Base-by-base conservation (phyloP, 2,888 invertebrate species). In the Hemaris fuciformis region DNA sequence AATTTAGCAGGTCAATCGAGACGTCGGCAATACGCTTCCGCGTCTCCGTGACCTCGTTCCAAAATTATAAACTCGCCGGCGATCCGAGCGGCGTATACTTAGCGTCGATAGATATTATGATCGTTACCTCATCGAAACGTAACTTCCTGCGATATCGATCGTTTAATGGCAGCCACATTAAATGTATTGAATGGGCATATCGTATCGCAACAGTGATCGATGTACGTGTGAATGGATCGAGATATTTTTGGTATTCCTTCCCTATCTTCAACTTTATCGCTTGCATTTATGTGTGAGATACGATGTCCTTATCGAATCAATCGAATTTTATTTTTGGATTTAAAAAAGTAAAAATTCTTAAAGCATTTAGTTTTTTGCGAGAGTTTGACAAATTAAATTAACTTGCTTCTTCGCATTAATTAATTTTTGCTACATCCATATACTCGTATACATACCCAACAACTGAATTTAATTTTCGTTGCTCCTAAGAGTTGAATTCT, bases 221-320 rank as follows among this genome's bases (percentile, higher is more conserved):
- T 81, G 82, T 20, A 75, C 75, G 79, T 78, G 79, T 75, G 79
- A 83, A 73, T 79, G 75, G 76, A 77, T 74, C 74, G 76, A 78
- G 79, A 80, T 76, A 74, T 53, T 81, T 77, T 74, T 68, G 73
- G 31, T 31, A 31, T 53, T 60, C 60, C 41, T 7, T 38, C 34
- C 38, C 53, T 48, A 25, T 48, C 48, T 48, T 25, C 15, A 53
- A 15, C 25, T 41, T 25, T 53, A 74, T 79, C 74, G 74, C 75
- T 74, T 75, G 70, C 77, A 76, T 71, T 27, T 10, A 31, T 18
- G 31, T 43, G 42, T 20, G 18, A 27, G 27, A 53, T 31, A 53
- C 27, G 10, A 20, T 18, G 10, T 53, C 7, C 8, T 8, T 31
- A n/a, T 53, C 15, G 18, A 10, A 27, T n/a, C n/a, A 38, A 38